Evolutionary conservation across 2,888 invertebrate genomes (phyloP).

Genomic region (Anorthoa munda): DNA sequence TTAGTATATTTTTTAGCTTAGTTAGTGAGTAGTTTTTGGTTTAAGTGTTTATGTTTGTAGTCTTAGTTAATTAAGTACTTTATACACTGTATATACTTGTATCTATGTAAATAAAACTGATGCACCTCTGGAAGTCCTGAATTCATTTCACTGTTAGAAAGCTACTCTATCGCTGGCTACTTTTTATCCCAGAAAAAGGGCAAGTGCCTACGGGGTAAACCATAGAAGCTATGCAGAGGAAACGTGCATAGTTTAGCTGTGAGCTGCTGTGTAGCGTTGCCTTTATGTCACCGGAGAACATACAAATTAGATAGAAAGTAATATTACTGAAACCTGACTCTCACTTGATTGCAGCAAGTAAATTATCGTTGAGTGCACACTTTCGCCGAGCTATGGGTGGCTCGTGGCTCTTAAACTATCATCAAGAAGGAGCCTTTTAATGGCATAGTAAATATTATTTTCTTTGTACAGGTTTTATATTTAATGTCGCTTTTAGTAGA

Average conservation of each 20-base stretch:
- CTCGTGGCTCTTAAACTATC: conserved; percentile 39
- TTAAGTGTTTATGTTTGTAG: no score
- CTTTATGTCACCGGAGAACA: conserved; percentile 45
- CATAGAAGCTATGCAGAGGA: background rate
- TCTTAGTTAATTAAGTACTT: no score
- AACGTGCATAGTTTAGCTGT: background rate
- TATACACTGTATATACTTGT: no score
- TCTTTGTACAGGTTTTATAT: background rate
- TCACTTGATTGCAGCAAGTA: conserved; percentile 54
- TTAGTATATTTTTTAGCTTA: no score
- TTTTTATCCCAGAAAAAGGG: no score
- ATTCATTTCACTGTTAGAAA: no score
- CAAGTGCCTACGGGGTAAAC: no score
- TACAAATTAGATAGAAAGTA: conserved; percentile 66
- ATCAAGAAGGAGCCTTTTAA: conserved; percentile 9
- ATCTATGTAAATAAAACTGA: no score
- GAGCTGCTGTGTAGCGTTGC: background rate
- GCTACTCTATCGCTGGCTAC: no score
- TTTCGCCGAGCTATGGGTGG: conserved; percentile 49
- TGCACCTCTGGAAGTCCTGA: no score
- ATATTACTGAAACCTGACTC: conserved; percentile 47
- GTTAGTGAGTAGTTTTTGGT: no score
- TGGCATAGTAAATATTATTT: background rate
- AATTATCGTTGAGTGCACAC: conserved; percentile 49
- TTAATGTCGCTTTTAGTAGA: background rate